These are phyloP conservation scores for Drosophila infuscata DNA, from an alignment of 2,888 invertebrate genomes.

Conservation along the genomic window DNA sequence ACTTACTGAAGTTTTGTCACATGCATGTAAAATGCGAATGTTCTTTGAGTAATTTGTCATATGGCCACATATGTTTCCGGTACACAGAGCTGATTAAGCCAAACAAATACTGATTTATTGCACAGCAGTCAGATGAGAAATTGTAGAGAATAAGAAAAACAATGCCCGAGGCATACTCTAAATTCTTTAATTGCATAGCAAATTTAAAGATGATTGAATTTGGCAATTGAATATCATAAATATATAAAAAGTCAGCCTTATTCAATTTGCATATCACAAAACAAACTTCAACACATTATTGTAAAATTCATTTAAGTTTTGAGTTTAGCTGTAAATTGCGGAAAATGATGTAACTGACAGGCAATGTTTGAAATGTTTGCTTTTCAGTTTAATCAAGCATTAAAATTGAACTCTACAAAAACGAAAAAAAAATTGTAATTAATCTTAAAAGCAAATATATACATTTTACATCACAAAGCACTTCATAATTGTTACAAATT, in stretches of 20 bases:
- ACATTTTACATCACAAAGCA: conserved; percentile 25
- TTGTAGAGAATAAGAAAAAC: conserved; percentile 2
- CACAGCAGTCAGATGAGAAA: conserved; percentile 12
- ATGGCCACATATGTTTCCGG: conserved; percentile 31
- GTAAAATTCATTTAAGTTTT: neutral
- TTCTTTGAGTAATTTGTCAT: conserved; percentile 67
- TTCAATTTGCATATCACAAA: neutral
- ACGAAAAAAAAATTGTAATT: neutral
- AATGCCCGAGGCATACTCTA: neutral
- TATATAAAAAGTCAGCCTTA: neutral
- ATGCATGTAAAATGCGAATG: conserved; percentile 34
- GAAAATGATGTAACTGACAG: conserved; percentile 21
- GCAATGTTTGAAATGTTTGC: conserved; percentile 13
- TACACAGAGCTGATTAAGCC: conserved; percentile 34
- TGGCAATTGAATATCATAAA: neutral
- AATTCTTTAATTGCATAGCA: neutral
- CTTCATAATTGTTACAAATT: conserved; percentile 54
- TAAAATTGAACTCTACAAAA: conserved; percentile 1
- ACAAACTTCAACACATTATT: neutral
- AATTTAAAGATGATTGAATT: neutral
- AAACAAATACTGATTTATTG: conserved; percentile 35
- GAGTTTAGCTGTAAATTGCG: conserved; percentile 11
- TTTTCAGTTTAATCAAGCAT: conserved; percentile 37
- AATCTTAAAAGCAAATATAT: neutral
- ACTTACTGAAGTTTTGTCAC: conserved; percentile 40